Evolutionary conservation across 2,113 vertebrate species (phyloP).

Genomic region (Megaceryle maxima): DNA sequence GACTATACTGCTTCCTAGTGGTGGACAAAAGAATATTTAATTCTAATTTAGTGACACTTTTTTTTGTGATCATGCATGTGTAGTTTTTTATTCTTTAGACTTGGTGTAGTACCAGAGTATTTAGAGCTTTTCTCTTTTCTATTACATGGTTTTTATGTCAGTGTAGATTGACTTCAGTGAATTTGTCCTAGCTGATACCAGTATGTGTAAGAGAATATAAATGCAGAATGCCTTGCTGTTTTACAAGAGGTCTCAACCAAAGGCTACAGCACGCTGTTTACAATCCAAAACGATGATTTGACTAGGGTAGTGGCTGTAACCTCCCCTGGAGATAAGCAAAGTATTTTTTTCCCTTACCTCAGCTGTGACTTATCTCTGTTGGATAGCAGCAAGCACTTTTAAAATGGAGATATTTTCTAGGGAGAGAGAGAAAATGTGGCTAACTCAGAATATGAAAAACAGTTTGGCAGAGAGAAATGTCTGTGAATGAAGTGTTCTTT

Average conservation of each 20-base stretch:
- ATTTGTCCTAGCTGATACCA: neutral
- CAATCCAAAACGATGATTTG: neutral
- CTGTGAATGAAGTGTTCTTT: neutral
- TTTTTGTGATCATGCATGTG: neutral
- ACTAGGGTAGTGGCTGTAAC: neutral
- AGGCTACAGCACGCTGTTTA: neutral
- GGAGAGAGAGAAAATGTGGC: neutral
- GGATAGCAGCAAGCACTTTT: neutral
- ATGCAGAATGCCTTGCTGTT: neutral
- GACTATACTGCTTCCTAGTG: conserved; percentile 45
- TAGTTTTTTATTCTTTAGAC: neutral
- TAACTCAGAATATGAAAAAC: neutral
- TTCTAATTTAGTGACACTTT: neutral
- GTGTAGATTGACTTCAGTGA: neutral
- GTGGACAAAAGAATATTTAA: neutral
- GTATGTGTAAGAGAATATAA: neutral
- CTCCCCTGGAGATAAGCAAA: neutral
- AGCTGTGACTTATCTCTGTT: neutral
- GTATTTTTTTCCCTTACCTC: neutral
- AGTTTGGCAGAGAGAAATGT: neutral
- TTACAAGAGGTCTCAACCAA: neutral
- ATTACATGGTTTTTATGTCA: neutral
- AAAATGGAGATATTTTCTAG: neutral
- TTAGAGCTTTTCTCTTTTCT: neutral
- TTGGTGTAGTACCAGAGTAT: neutral